Evolutionary conservation across 2,113 vertebrate species (phyloP), one percentile per base, ranked within the genome.

Genomic region (Pollimyrus isidori): DNA sequence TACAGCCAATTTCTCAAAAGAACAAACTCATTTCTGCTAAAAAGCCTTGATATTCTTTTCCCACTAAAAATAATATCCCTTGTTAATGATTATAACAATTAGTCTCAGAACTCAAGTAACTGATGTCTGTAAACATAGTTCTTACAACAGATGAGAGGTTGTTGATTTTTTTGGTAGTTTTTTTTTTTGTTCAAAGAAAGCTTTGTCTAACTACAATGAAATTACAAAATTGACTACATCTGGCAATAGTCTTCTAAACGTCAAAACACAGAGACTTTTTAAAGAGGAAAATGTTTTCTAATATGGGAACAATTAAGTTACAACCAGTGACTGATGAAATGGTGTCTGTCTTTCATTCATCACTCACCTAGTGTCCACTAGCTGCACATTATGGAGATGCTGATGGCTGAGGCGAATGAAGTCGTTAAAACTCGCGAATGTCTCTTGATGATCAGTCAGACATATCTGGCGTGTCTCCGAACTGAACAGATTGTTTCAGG

Each of bases 271-370:
- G 93, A 92, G 65, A 89, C 92, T 94, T 95, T 95, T 92, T 82
- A 90, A 73, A 92, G 91, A 92, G 93, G 91, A 89, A 92, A 83
- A 90, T 88, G 88, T 89, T 89, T 91, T 91, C 26, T 92, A 96
- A 96, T 94, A 86, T 96, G 94, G 95, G 95, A 97, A 90, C 92
- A 95, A 96, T 97, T 96, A 95, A 90, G 90, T 89, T 83, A 50
- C 80, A 88, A 30, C n/a, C 45, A 35, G 21, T 85, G 42, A 85
- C 82, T 85, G 82, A 85, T 80, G 73, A 80, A 35, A 80, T 35
- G 35, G 73, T 26, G 73, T 19, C 73, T 19, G 73, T 80, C 73
- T 39, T 80, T 42, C 73, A 35, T 80, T 80, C 35, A 80, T 80
- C 73, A 39, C 73, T 80, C 73, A 42, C 73, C 73, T 35, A 42